Conservation (phyloP, 2,888 invertebrate genomes). For the Synergus itoensis region DNA sequence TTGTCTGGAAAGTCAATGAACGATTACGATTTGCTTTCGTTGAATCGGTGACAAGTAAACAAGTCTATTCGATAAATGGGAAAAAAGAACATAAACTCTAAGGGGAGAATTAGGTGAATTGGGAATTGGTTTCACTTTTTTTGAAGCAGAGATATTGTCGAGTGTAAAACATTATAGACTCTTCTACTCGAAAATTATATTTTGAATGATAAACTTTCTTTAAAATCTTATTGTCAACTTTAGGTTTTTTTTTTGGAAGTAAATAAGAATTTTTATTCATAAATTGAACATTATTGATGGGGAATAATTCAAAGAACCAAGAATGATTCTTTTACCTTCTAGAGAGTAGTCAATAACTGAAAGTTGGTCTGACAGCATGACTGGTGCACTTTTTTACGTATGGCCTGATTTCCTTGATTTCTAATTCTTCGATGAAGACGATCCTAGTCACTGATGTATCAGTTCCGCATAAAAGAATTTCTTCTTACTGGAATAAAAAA, state of each 20-base stretch:
- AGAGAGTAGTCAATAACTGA: not conserved
- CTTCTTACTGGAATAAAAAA: not conserved
- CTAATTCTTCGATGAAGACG: slow-evolving; percentile 25
- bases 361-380: not conserved
- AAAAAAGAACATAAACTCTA: not conserved
- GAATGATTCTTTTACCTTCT: not conserved
- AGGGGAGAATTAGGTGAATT: not conserved
- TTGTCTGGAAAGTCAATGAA: slow-evolving; percentile 23
- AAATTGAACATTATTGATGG: not conserved
- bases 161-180: not conserved
- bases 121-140: slow-evolving; percentile 16
- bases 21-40: slow-evolving; percentile 30
- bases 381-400: not conserved
- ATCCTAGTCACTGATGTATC: not conserved
- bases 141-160: not conserved
- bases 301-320: not conserved
- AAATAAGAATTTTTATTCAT: not conserved
- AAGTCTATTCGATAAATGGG: slow-evolving; percentile 6
- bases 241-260: not conserved
- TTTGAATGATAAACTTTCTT: not conserved
- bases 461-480: not conserved
- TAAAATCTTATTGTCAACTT: too few species aligned
- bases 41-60: slow-evolving; percentile 30
- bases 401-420: slow-evolving; percentile 1
- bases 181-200: not conserved